Evolutionary conservation across 2,888 invertebrate species (phyloP), one percentile per base, ranked within the genome.

Genomic region (Agonopterix heracliana): DNA sequence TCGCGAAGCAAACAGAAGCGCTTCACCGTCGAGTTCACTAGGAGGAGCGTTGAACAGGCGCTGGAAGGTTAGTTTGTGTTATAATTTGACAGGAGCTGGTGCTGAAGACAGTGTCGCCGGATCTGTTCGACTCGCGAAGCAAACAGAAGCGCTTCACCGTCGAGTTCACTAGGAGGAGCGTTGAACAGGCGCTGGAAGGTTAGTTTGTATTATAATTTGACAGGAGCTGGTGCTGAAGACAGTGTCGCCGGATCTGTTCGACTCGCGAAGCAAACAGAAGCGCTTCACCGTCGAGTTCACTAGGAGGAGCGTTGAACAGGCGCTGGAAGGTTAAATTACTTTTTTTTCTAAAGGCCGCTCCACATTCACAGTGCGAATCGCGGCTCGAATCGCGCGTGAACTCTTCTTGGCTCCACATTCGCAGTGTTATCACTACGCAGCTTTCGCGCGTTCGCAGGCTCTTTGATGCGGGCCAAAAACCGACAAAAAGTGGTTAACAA

Each of bases 131-230:
- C 50, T 62, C 71, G 35, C 74, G 82, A 26, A 74, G 73, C 40
- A 66, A 74, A 51, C 78, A 80, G 52, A 79, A 71, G 54, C 83
- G 79, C 35, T 81, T 81, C 52, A 76, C 85, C 0, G 89, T 88
- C 14, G 83, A 90, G 59, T 91, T 92, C 57, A 94, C 94, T n/a
- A 86, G 93, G 11, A 92, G 92, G 52, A 86, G 90, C 13, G 91
- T 93, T 8, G 92, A 92, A 54, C 89, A 89, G 55, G 88, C 89
- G 51, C 78, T 90, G 34, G 77, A 75, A 1, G 80, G 72, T 26
- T n/a, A n/a, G n/a, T n/a, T n/a, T n/a, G n/a, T 26, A 7, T 26
- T 26, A 26, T 5, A 26, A 26, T 26, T 26, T 26, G 26, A 26
- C 57, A 90, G 90, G 88, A 89, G 56, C 65, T 89, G 48, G 59